A percentile compares a stretch with the other conserved stretches of the same genome.
Evolutionary conservation across 2,113 vertebrate species (phyloP).

Genomic region (Cephalophus harveyi): DNA sequence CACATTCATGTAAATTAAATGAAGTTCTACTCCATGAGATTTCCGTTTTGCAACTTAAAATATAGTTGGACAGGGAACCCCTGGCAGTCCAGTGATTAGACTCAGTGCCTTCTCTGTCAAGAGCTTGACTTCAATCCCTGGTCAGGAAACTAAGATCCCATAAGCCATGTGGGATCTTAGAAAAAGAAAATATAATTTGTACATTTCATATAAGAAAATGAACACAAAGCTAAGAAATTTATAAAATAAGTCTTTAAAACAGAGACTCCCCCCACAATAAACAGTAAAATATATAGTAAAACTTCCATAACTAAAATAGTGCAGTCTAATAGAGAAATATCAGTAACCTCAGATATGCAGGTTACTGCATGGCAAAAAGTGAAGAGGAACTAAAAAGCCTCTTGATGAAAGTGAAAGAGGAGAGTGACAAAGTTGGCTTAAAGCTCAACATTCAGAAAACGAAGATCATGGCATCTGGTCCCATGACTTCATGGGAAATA

Average conservation of each 20-base stretch:
- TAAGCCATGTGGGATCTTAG: neutral
- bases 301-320: neutral
- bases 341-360: too few relatives aligned
- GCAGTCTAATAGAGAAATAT: neutral
- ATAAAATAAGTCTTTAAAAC: neutral
- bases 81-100: neutral
- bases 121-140: neutral
- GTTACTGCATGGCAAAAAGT: too few relatives aligned
- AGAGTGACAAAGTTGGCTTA: too few relatives aligned
- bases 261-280: neutral
- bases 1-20: neutral
- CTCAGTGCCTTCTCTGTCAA: neutral
- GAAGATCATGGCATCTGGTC: too few relatives aligned
- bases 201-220: neutral
- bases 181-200: neutral
- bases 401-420: too few relatives aligned
- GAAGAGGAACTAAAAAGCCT: too few relatives aligned
- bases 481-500: too few relatives aligned
- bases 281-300: neutral
- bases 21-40: neutral
- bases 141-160: neutral
- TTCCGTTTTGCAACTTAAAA: neutral
- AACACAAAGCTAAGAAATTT: slow-evolving; percentile 27
- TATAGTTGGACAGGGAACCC: neutral
- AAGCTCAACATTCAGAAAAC: too few relatives aligned